Conservation (phyloP, 2,797 vertebrate species). For the Phataginus tetradactyla region DNA sequence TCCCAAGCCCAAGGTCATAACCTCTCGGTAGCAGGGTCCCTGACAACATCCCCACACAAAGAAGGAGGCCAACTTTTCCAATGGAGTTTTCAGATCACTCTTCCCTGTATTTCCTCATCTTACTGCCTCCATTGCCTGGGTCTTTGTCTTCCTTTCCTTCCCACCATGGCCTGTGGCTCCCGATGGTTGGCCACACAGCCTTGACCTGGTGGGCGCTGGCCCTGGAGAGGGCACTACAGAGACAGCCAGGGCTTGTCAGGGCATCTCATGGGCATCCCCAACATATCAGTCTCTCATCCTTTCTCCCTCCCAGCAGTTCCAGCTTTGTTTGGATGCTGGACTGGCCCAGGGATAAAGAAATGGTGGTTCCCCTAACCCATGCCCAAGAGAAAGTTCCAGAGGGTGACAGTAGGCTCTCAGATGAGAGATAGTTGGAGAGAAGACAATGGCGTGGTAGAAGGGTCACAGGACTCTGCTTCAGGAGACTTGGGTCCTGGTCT, state of each 20-base stretch:
- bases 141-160: neutral
- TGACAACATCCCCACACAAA: too few relatives aligned
- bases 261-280: rapidly evolving
- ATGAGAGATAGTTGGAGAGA: too few relatives aligned
- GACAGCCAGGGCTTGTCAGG: rapidly evolving
- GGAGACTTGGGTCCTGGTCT: neutral
- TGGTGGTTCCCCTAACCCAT: neutral
- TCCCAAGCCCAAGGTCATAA: neutral
- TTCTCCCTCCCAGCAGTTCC: rapidly evolving
- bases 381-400: neutral
- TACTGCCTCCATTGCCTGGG: too few relatives aligned
- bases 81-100: neutral
- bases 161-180: neutral
- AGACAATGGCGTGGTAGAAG: neutral
- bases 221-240: neutral
- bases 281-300: neutral
- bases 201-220: neutral
- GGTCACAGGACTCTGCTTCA: neutral
- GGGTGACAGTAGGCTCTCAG: neutral
- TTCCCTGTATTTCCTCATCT: neutral
- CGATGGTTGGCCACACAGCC: too few relatives aligned
- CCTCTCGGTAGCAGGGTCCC: neutral
- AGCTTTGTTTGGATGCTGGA: neutral
- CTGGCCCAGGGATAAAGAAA: neutral
- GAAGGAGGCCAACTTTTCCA: neutral